Evolutionary conservation across 2,113 vertebrate genomes (phyloP), one percentile per base, ranked within the genome.

Genomic region (Cepphus grylle): DNA sequence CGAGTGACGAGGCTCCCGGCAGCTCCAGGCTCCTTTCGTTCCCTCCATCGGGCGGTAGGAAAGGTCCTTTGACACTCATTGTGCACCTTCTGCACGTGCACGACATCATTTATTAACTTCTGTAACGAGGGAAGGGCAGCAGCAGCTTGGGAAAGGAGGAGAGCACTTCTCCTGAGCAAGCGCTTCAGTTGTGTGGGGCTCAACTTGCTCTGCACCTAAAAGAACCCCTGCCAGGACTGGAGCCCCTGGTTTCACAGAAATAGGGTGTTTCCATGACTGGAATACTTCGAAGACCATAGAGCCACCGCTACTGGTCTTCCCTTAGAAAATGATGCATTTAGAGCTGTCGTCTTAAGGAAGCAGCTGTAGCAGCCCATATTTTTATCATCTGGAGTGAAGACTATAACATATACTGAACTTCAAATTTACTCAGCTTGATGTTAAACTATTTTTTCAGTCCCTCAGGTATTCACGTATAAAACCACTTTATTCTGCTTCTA

Each of bases 101-200:
- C 3, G 5, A 6, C 11, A 4, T 11, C 5, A 25, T 38, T 67
- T 23, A 20, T 43, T 49, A n/a, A 34, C 6, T 30, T 15, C 6
- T 4, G 7, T 61, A 20, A 38, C 0, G 5, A 76, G 70, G 53
- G 34, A 45, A 82, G 53, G 0, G 1, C 78, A 38, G 53, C 40
- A 62, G 23, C 47, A 30, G 16, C 14, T 17, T 12, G n/a, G 47
- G 55, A 11, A 25, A 38, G 32, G 61, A 45, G 27, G 34, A 16
- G 38, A 45, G 38, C 0, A 4, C 53, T 38, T 34, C 38, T 82
- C 27, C 59, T 16, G 34, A 45, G 27, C 62, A 20, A 7, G 6
- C 34, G 5, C 13, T 21, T 45, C 11, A 29, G 23, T 59, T 27
- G 15, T 6, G 53, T 12, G 20, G 36, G n/a, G 62, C 30, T 59